A percentile compares a stretch with the other conserved stretches of the same genome.
Evolutionary conservation across 2,113 vertebrate species (phyloP).

Genomic region (Orthonyx spaldingii): DNA sequence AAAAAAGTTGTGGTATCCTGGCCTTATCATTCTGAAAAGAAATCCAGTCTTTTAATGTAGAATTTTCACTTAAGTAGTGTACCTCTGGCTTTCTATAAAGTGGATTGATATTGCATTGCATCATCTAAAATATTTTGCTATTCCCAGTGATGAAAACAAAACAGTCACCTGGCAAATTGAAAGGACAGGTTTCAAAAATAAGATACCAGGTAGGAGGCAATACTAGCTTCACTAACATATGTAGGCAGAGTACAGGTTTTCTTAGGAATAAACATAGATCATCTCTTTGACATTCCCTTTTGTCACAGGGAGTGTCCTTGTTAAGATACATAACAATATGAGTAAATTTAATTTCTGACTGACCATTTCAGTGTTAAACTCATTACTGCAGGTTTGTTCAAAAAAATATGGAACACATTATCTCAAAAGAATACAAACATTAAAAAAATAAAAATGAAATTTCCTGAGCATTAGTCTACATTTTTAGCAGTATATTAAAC

Average conservation of each 20-base stretch:
- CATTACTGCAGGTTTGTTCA: not conserved
- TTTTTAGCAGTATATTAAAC: not conserved
- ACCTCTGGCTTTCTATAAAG: not conserved
- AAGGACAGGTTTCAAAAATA: not conserved
- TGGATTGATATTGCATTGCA: not conserved
- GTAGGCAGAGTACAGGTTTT: not conserved
- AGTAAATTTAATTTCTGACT: not conserved
- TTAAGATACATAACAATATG: not conserved
- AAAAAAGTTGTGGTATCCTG: not conserved
- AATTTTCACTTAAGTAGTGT: not conserved
- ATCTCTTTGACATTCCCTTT: not conserved
- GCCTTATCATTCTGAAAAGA: not conserved
- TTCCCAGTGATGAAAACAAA: not conserved
- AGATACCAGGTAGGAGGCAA: not conserved
- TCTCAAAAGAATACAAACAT: not conserved
- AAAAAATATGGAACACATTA: not conserved
- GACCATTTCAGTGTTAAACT: not conserved
- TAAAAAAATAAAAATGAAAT: not conserved
- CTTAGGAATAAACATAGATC: not conserved
- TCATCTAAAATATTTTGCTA: not conserved
- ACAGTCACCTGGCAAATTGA: not conserved
- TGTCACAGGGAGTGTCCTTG: not conserved
- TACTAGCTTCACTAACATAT: not conserved
- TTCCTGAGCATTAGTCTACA: not conserved
- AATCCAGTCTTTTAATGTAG: not conserved